Percentiles rank a stretch among this genome's conserved stretches.
These are phyloP conservation scores for Heterohyrax brucei DNA, from an alignment of 2,797 vertebrate species.

Conservation along the genomic window DNA sequence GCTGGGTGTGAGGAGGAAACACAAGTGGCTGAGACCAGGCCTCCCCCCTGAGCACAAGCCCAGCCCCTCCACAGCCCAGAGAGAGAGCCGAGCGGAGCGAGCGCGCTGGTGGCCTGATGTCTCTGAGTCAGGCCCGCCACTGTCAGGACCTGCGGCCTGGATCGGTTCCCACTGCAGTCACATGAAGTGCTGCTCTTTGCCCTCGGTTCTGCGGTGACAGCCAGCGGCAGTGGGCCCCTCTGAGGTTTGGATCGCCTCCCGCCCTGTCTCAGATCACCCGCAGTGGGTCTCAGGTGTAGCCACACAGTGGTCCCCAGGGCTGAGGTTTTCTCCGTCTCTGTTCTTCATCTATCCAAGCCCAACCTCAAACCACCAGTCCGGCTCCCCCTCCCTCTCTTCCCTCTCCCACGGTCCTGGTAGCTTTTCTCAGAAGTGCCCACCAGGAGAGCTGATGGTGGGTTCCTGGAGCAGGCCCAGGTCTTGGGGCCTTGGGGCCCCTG, in stretches of 20 bases:
- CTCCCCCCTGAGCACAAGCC: background rate
- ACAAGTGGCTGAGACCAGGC: background rate
- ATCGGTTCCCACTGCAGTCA: background rate
- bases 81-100: rapidly evolving
- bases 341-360: conserved; percentile 31
- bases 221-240: conserved; percentile 65
- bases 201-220: background rate
- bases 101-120: rapidly evolving
- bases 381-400: background rate
- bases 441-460: background rate
- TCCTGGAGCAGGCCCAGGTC: background rate
- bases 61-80: background rate
- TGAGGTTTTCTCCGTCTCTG: conserved; percentile 75
- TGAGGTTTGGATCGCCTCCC: conserved; percentile 59
- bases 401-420: background rate
- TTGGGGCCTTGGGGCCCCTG: background rate
- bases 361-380: conserved; percentile 75
- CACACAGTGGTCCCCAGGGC: conserved; percentile 58
- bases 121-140: background rate
- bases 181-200: background rate
- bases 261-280: background rate
- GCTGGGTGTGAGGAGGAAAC: conserved; percentile 47
- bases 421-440: background rate
- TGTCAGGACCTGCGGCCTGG: background rate
- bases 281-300: conserved; percentile 67